These are phyloP conservation scores for Tragelaphus strepsiceros DNA, from an alignment of 2,113 vertebrate genomes.

Conservation along the genomic window DNA sequence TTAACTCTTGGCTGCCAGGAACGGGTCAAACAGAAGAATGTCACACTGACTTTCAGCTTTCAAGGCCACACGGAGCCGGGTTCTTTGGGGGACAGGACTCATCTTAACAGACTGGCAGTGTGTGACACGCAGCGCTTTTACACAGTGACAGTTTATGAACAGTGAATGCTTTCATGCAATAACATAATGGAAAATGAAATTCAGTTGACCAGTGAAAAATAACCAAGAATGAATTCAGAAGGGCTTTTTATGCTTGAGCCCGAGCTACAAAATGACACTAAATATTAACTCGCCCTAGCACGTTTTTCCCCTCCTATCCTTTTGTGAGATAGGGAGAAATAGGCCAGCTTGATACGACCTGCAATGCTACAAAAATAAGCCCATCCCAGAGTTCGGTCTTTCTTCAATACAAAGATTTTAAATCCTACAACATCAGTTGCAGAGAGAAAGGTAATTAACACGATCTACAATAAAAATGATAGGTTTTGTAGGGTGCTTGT, in stretches of 20 bases:
- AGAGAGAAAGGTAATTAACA: background rate
- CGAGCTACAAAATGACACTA: slow-evolving; percentile 39
- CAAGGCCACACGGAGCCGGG: background rate
- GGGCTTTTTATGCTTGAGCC: slow-evolving; percentile 53
- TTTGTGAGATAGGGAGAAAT: background rate
- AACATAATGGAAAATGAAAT: slow-evolving; percentile 64
- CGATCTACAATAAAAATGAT: background rate
- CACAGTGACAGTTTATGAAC: slow-evolving; percentile 63
- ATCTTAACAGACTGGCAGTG: slow-evolving; percentile 58
- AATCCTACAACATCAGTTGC: background rate
- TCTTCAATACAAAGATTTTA: background rate
- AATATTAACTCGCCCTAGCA: slow-evolving; percentile 34
- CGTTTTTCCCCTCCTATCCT: background rate
- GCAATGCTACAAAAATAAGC: slow-evolving; percentile 71
- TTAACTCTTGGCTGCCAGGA: slow-evolving; percentile 25
- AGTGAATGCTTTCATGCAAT: slow-evolving; percentile 56
- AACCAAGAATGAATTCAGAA: slow-evolving; percentile 54
- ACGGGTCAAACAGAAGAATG: slow-evolving; percentile 60
- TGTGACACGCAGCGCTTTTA: slow-evolving; percentile 45
- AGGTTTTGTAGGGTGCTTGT: background rate
- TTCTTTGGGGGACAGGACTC: slow-evolving; percentile 16
- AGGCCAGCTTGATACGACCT: slow-evolving; percentile 42
- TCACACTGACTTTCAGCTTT: slow-evolving; percentile 49
- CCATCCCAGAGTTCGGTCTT: background rate
- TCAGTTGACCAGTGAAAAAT: slow-evolving; percentile 45